Conservation (phyloP, 2,113 vertebrate species). For the Colistium nudipinnis region DNA sequence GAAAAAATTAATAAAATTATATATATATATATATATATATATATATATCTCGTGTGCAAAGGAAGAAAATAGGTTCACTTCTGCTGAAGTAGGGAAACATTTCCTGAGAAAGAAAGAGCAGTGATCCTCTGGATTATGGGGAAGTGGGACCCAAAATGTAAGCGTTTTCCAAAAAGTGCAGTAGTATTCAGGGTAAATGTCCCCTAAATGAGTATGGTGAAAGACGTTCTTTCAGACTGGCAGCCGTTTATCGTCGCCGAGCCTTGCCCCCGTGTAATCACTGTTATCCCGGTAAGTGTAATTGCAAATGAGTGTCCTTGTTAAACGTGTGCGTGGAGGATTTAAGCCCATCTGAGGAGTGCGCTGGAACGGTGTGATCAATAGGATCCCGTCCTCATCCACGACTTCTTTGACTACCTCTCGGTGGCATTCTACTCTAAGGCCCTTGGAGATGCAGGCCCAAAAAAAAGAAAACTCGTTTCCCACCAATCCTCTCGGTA, state of each 20-base stretch:
- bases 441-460: neutral
- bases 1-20: too few species aligned
- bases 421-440: neutral
- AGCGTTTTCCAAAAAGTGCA: slow-evolving; percentile 5
- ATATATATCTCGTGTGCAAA: neutral
- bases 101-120: neutral
- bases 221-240: slow-evolving; percentile 26
- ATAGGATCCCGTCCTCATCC: slow-evolving; percentile 4
- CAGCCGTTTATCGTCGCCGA: slow-evolving; percentile 1
- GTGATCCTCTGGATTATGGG: neutral
- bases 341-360: slow-evolving; percentile 37
- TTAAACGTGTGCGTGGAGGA: slow-evolving; percentile 42
- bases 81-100: neutral
- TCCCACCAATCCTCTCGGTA: slow-evolving; percentile 27
- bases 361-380: slow-evolving; percentile 22
- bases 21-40: too few species aligned
- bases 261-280: slow-evolving; percentile 25
- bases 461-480: slow-evolving; percentile 10
- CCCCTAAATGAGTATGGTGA: slow-evolving; percentile 28
- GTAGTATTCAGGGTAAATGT: slow-evolving; percentile 21
- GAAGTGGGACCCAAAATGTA: neutral
- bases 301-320: slow-evolving; percentile 49
- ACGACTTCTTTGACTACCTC: slow-evolving; percentile 31
- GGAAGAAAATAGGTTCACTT: too few species aligned
- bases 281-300: slow-evolving; percentile 33